Evolutionary conservation across 2,113 vertebrate genomes (phyloP).

Genomic region (Oriolus oriolus): DNA sequence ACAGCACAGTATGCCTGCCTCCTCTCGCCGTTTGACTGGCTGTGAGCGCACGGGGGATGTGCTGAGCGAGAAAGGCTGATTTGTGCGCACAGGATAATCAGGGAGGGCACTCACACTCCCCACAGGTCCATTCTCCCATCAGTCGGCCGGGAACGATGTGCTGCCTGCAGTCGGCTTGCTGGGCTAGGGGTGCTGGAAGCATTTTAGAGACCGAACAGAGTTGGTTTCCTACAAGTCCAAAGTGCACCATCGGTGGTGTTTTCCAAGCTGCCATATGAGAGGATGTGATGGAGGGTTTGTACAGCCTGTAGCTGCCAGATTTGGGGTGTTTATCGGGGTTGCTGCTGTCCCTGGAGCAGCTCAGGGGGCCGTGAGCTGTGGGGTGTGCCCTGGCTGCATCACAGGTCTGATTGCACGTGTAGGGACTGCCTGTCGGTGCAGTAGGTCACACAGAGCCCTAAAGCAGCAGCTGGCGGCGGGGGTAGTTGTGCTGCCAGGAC

Average conservation of each 20-base stretch:
- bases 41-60: neutral
- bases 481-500: neutral
- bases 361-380: neutral
- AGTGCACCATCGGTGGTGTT: neutral
- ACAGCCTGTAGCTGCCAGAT: fast-evolving
- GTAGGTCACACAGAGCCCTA: neutral
- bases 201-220: neutral
- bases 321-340: neutral
- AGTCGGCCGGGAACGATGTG: fast-evolving
- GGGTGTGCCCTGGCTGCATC: neutral
- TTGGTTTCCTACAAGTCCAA: neutral
- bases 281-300: neutral
- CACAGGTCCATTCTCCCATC: neutral
- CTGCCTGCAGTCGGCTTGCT: neutral
- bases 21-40: neutral
- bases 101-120: neutral
- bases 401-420: neutral
- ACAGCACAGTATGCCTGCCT: neutral
- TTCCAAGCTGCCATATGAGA: neutral
- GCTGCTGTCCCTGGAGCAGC: neutral
- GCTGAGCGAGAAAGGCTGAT: conserved; percentile 21
- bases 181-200: neutral
- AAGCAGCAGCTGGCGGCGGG: neutral
- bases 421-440: neutral
- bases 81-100: neutral